Conservation (phyloP, 2,113 vertebrate genomes). For the Embiotoca jacksoni region DNA sequence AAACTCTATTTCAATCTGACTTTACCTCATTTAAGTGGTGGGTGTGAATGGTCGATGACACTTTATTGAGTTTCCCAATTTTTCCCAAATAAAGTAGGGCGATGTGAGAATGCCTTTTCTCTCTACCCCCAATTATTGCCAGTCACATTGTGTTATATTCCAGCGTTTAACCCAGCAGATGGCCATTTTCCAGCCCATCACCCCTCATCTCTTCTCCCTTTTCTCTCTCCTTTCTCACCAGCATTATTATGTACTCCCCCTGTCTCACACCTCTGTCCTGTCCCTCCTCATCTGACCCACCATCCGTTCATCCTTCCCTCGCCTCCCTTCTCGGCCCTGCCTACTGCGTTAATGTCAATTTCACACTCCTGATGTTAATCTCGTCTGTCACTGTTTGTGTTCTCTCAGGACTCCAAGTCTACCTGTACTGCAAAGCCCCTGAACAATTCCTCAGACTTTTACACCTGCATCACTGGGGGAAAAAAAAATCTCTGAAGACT, state of each 20-base stretch:
- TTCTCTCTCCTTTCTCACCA: slow-evolving; percentile 45
- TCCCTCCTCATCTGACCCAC: slow-evolving; percentile 53
- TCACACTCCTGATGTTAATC: slow-evolving; percentile 71
- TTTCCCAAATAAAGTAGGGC: slow-evolving; percentile 47
- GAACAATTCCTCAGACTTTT: slow-evolving; percentile 27
- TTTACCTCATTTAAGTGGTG: slow-evolving; percentile 32
- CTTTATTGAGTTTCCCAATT: slow-evolving; percentile 33
- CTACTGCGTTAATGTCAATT: slow-evolving; percentile 63
- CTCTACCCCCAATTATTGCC: slow-evolving; percentile 49
- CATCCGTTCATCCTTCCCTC: slow-evolving; percentile 34
- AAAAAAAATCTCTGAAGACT: neutral
- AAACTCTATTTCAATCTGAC: slow-evolving; percentile 68
- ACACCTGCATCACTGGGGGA: slow-evolving; percentile 3
- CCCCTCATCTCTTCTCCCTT: slow-evolving; percentile 60
- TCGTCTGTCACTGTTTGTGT: slow-evolving; percentile 57
- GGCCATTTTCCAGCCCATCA: slow-evolving; percentile 78
- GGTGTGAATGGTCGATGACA: slow-evolving; percentile 47
- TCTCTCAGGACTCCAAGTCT: slow-evolving; percentile 30
- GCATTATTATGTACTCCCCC: slow-evolving; percentile 76
- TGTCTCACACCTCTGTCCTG: slow-evolving; percentile 68
- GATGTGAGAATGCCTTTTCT: slow-evolving; percentile 38
- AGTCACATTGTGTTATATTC: slow-evolving; percentile 71
- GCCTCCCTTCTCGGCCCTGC: slow-evolving; percentile 26
- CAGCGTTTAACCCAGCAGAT: slow-evolving; percentile 74
- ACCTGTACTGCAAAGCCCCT: slow-evolving; percentile 54